phyloP scores from a whole-genome alignment of 2,888 invertebrate genomes.

The Keiferia lycopersicella region DNA sequence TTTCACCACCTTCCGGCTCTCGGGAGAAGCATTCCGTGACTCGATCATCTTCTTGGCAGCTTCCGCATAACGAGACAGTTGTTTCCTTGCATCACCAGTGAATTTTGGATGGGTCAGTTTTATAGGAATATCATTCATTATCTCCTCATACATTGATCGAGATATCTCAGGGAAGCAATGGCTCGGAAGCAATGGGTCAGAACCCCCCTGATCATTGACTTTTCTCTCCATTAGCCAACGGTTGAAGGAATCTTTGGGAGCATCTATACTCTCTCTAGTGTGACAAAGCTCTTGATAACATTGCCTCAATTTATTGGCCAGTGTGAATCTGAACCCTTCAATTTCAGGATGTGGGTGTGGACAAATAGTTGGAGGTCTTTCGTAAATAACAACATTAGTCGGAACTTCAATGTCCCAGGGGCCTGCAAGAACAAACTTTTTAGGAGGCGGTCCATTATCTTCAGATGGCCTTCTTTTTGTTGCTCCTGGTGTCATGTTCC shows the following conservation, averaged over 20 bases:
- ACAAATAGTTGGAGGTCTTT: slow-evolving; percentile 90
- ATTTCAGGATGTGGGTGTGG: slow-evolving; percentile 97
- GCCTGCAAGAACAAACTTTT: slow-evolving; percentile 93
- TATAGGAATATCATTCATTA: slow-evolving; percentile 98
- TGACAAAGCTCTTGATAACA: slow-evolving; percentile 97
- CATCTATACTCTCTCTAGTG: slow-evolving; percentile 95
- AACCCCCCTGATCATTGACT: slow-evolving; percentile 92
- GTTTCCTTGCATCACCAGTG: slow-evolving; percentile 97
- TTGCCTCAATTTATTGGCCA: slow-evolving; percentile 91
- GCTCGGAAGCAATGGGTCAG: slow-evolving; percentile 95
- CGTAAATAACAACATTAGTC: slow-evolving; percentile 94
- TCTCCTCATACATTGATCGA: slow-evolving; percentile 96
- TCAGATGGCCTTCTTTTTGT: slow-evolving; percentile 90
- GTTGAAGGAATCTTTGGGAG: slow-evolving; percentile 97
- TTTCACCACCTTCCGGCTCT: slow-evolving; percentile 97
- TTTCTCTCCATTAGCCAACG: slow-evolving; percentile 98
- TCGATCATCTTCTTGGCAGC: slow-evolving; percentile 98
- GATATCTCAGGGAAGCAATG: slow-evolving; percentile 96
- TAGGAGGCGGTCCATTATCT: slow-evolving; percentile 89
- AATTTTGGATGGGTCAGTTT: slow-evolving; percentile 97
- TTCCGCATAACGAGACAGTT: slow-evolving; percentile 95
- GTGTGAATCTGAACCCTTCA: slow-evolving; percentile 91
- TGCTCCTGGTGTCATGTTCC: slow-evolving; percentile 78
- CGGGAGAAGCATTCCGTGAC: slow-evolving; percentile 94
- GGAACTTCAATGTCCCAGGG: slow-evolving; percentile 97